Base-by-base conservation (phyloP, 2,888 invertebrate genomes). In the Cosmorhoe ocellata region DNA sequence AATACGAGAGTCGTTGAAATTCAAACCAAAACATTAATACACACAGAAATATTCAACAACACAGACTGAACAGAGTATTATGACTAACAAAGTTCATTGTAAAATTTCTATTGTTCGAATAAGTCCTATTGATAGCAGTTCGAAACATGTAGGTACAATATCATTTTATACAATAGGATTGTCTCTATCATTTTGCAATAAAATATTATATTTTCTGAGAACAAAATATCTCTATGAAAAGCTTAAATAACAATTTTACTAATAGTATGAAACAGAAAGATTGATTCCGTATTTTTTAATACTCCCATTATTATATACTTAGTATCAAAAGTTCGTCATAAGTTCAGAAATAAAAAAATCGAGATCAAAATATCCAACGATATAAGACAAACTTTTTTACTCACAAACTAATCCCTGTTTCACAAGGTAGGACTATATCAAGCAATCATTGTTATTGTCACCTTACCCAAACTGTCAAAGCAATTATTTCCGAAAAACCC, bases 71-170 rank as follows among this genome's bases (percentile, higher is more conserved):
- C n/a, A 18, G 18, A 18, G 4, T 18, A 18, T 18, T 18, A 18
- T 18, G 13, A 26, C 24, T 43, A 40, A 48, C 39, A 48, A 31
- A 18, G 27, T 39, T 39, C 34, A 44, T 39, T 31, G 39, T 22
- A 27, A 42, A 26, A 26, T 27, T 40, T 12, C 33, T 50, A 31
- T 50, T 54, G 46, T 54, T 43, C 13, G 26, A 18, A 28, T 41
- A 45, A 54, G 49, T 18, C 32, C 11, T 37, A 51, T 51, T 37
- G 31, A 32, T 27, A 37, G 6, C 26, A 43, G 43, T 37, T 51
- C 12, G 31, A 32, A 42, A 51, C n/a, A n/a, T n/a, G n/a, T n/a
- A n/a, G n/a, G n/a, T n/a, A n/a, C n/a, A n/a, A n/a, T n/a, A n/a
- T n/a, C n/a, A n/a, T n/a, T n/a, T 18, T 18, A 18, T 18, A 18